These are phyloP conservation scores for Protonemura montana DNA, from an alignment of 2,888 invertebrate genomes.

Conservation along the genomic window DNA sequence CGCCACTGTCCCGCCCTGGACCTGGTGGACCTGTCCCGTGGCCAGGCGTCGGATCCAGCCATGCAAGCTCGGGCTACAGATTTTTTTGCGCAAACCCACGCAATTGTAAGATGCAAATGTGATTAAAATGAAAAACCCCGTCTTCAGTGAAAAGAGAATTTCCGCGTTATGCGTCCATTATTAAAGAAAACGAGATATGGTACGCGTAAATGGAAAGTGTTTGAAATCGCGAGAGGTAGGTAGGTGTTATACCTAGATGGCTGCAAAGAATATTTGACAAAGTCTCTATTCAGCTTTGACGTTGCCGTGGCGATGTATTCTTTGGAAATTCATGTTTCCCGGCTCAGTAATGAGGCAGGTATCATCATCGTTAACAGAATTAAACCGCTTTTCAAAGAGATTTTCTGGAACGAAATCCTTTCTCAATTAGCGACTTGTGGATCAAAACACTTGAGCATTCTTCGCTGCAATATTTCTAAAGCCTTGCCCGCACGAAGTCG, in stretches of 20 bases:
- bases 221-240: too few species aligned
- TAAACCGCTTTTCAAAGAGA: background rate
- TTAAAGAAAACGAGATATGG: background rate
- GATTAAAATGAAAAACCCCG: background rate
- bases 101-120: background rate
- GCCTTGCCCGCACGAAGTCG: background rate
- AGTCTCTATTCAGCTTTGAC: background rate
- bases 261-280: too few species aligned
- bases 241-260: too few species aligned
- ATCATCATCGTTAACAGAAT: too few species aligned
- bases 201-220: too few species aligned
- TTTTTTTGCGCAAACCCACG: too few species aligned
- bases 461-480: background rate
- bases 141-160: background rate
- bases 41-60: background rate
- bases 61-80: background rate
- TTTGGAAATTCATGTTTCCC: background rate
- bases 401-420: background rate
- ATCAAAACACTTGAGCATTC: background rate
- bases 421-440: background rate
- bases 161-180: background rate
- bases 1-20: background rate
- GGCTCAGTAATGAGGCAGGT: background rate
- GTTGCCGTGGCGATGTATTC: background rate
- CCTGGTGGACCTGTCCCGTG: background rate